Evolutionary conservation across 2,888 invertebrate genomes (phyloP).

Genomic region (Allygus modestus): DNA sequence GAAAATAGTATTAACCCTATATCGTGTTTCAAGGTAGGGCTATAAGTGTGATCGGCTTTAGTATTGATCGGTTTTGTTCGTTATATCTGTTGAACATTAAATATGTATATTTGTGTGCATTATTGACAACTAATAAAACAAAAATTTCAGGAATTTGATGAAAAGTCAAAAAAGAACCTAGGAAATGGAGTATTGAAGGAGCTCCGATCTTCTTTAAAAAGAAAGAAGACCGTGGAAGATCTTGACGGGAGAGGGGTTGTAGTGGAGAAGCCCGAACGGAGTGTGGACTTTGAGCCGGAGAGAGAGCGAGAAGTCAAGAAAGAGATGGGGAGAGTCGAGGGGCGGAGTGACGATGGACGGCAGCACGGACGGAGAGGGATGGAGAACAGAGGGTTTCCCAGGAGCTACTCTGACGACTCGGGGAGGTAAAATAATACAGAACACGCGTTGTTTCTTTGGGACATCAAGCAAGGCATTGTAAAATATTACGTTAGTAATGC

Average conservation of each 20-base stretch:
- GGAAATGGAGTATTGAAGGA: constrained; percentile 63
- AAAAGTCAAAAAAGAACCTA: constrained; percentile 47
- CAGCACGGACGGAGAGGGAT: constrained; percentile 61
- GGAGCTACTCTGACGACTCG: constrained; percentile 47
- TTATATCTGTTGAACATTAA: no score
- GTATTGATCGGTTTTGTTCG: no score
- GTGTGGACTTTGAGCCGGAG: constrained; percentile 55
- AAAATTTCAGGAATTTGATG: constrained; percentile 33
- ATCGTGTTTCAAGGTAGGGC: no score
- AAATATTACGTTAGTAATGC: no score
- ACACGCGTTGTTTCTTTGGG: no score
- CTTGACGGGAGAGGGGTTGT: constrained; percentile 43
- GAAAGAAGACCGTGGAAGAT: constrained; percentile 56
- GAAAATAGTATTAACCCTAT: no score
- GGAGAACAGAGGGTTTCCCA: constrained; percentile 62
- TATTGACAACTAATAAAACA: no score
- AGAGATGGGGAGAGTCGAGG: constrained; percentile 10
- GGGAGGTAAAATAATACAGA: constrained; percentile 49
- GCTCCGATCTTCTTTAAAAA: constrained; percentile 66
- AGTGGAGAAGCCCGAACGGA: constrained; percentile 49
- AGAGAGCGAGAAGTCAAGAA: constrained; percentile 38
- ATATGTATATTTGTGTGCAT: no score
- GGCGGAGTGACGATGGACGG: constrained; percentile 13
- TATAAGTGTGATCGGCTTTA: no score
- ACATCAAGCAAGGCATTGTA: no score